Evolutionary conservation across 2,113 vertebrate genomes (phyloP).

Genomic region (Isurus oxyrinchus): DNA sequence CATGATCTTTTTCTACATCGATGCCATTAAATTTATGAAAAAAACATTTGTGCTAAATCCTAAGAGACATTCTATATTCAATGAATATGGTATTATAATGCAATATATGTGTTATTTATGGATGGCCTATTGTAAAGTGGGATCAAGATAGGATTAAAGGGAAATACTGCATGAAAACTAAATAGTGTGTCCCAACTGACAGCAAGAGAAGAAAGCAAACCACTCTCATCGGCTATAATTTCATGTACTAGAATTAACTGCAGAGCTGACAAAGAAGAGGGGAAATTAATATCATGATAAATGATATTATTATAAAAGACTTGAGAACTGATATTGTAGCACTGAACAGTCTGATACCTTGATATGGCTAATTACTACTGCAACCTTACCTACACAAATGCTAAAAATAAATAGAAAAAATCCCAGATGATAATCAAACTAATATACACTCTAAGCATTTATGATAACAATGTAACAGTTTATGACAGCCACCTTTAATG

Average conservation of each 20-base stretch:
- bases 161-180: slow-evolving; percentile 11
- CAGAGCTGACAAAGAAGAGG: slow-evolving; percentile 25
- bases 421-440: not conserved
- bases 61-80: not conserved
- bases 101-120: not conserved
- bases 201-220: slow-evolving; percentile 28
- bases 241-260: slow-evolving; percentile 37
- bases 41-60: slow-evolving; percentile 10
- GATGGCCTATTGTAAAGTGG: slow-evolving; percentile 15
- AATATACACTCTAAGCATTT: not conserved
- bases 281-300: slow-evolving; percentile 39
- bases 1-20: not conserved
- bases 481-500: not conserved
- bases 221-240: slow-evolving; percentile 34
- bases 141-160: slow-evolving; percentile 28
- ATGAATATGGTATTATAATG: not conserved
- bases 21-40: slow-evolving; percentile 1
- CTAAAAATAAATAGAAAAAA: slow-evolving; percentile 12
- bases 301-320: slow-evolving; percentile 40
- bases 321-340: slow-evolving; percentile 40
- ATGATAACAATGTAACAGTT: not conserved
- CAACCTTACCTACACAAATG: slow-evolving; percentile 34
- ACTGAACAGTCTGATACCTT: slow-evolving; percentile 36
- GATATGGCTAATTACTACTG: slow-evolving; percentile 39
- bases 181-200: slow-evolving; percentile 29